These are phyloP conservation scores for Hypotaenidia philippensis DNA, from an alignment of 2,797 vertebrate genomes.

Conservation along the genomic window DNA sequence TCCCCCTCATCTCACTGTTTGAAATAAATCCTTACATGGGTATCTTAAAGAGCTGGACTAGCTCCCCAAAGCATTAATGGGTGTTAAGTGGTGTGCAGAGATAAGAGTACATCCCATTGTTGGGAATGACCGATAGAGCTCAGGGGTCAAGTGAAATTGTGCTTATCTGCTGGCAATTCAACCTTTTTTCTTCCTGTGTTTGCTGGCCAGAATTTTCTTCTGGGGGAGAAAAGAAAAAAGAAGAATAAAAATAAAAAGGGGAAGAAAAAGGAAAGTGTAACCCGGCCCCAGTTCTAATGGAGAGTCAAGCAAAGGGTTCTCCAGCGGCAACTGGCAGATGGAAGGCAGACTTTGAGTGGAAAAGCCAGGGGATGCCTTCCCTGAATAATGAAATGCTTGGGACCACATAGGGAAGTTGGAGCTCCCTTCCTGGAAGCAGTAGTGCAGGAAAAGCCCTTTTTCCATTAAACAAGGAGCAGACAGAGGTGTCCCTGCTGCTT, in stretches of 20 bases:
- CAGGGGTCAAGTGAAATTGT: constrained; percentile 70
- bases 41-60: constrained; percentile 54
- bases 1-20: constrained; percentile 47
- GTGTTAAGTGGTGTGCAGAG: constrained; percentile 72
- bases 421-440: background rate
- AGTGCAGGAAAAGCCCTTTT: background rate
- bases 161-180: constrained; percentile 67
- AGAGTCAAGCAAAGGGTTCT: background rate
- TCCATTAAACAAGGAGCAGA: background rate
- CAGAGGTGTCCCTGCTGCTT: background rate
- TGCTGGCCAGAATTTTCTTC: constrained; percentile 60
- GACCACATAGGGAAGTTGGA: background rate
- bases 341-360: constrained; percentile 29
- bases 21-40: constrained; percentile 74
- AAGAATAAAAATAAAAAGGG: background rate
- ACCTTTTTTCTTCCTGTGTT: constrained; percentile 50
- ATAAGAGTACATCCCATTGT: constrained; percentile 72
- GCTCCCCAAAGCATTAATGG: constrained; percentile 73
- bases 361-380: constrained; percentile 6
- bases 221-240: rapidly evolving
- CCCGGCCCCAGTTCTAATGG: background rate
- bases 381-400: background rate
- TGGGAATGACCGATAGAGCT: constrained; percentile 53
- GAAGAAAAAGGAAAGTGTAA: constrained; percentile 33
- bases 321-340: background rate